These are phyloP conservation scores for Himalopsyche tibetana DNA, from an alignment of 2,888 invertebrate species.

Conservation along the genomic window DNA sequence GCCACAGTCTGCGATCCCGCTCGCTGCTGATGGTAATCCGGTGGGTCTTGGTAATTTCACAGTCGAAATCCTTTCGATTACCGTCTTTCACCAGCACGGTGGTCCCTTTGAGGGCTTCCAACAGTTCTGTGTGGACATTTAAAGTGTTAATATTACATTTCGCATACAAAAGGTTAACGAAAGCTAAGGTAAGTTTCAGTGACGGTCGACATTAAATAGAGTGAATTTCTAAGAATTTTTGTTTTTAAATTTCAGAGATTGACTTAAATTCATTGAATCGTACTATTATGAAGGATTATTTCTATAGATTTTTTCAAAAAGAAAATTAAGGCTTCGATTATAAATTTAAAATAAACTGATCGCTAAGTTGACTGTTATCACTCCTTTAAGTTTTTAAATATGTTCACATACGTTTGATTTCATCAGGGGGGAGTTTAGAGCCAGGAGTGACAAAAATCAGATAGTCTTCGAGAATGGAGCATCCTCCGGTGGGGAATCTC, in stretches of 20 bases:
- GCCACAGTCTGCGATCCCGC: slow-evolving; percentile 52
- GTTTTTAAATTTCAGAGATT: too few species aligned
- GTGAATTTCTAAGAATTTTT: too few species aligned
- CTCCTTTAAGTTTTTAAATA: background rate
- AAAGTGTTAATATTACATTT: background rate
- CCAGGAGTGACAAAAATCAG: slow-evolving; percentile 72
- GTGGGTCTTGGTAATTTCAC: background rate
- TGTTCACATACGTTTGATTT: slow-evolving; percentile 70
- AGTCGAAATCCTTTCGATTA: slow-evolving; percentile 35
- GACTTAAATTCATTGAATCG: too few species aligned
- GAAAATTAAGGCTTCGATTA: too few species aligned
- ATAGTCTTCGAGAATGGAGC: slow-evolving; percentile 69
- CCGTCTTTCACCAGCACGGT: slow-evolving; percentile 52
- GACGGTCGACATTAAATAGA: too few species aligned
- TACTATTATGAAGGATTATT: too few species aligned
- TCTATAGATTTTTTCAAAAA: too few species aligned
- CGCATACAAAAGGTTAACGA: too few species aligned
- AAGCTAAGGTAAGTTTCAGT: too few species aligned
- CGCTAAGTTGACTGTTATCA: too few species aligned
- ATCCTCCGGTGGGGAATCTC: background rate
- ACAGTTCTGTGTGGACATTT: background rate
- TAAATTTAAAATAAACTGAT: too few species aligned
- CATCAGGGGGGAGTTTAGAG: slow-evolving; percentile 70
- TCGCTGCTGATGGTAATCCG: slow-evolving; percentile 49
- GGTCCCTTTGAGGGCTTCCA: slow-evolving; percentile 46